Percentiles rank a stretch among this genome's conserved stretches.
phyloP scores from a whole-genome alignment of 2,113 vertebrate species.

The Menidia beryllina region DNA sequence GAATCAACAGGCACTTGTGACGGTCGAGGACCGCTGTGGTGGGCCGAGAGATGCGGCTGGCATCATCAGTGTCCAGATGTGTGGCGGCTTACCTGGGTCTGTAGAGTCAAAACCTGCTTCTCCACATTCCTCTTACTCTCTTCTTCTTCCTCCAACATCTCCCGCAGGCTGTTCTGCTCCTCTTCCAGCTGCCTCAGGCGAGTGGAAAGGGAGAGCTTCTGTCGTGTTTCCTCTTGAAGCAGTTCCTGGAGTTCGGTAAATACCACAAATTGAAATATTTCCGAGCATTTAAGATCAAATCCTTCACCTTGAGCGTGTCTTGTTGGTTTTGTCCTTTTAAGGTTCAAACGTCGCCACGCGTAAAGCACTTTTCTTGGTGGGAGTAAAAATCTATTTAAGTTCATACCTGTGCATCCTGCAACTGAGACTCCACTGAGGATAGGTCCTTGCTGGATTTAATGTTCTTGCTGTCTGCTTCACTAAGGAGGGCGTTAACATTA shows the following conservation, averaged over 20 bases:
- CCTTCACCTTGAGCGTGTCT: no score
- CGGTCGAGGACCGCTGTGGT: no score
- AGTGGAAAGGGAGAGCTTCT: conserved; percentile 90
- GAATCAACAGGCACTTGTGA: no score
- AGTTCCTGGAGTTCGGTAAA: conserved; percentile 81
- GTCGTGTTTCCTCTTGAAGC: conserved; percentile 94
- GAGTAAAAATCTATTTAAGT: background rate
- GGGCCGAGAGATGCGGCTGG: no score
- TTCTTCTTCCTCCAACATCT: conserved; percentile 95
- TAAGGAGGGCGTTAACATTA: conserved; percentile 85
- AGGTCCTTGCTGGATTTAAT: conserved; percentile 93
- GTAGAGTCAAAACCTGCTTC: conserved; percentile 89
- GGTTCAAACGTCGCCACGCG: no score
- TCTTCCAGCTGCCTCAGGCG: conserved; percentile 93
- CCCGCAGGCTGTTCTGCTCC: conserved; percentile 88
- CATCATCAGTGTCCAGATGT: no score
- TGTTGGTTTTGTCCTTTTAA: background rate
- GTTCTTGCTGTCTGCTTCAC: conserved; percentile 90
- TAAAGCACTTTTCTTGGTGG: no score
- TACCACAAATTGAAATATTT: background rate
- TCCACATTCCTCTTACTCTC: conserved; percentile 90
- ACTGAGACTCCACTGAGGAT: conserved; percentile 89
- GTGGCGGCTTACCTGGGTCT: conserved; percentile 86
- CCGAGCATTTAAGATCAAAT: background rate
- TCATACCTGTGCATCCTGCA: conserved; percentile 93